phyloP scores from a whole-genome alignment of 1,140 invertebrate species.

The Asbolus verrucosus region DNA sequence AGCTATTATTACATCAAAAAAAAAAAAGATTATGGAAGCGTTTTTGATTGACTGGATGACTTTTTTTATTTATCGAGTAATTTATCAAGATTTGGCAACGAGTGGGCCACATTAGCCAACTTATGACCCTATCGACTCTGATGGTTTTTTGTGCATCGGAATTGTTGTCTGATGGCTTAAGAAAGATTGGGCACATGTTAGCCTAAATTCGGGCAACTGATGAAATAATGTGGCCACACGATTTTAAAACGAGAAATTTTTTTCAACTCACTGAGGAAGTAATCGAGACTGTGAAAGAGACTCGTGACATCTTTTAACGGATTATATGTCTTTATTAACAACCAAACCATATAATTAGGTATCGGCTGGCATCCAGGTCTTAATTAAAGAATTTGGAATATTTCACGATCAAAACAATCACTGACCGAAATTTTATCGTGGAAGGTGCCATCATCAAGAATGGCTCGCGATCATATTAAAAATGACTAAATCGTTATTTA shows the following conservation, averaged over 20 bases:
- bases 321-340: too few species aligned
- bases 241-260: too few species aligned
- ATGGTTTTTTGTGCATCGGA: neutral
- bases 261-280: too few species aligned
- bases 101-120: neutral
- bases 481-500: too few species aligned
- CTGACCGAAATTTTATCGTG: too few species aligned
- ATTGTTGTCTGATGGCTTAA: neutral
- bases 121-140: neutral
- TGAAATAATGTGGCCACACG: too few species aligned
- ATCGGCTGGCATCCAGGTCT: too few species aligned
- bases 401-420: too few species aligned
- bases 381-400: too few species aligned
- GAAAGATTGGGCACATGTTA: neutral
- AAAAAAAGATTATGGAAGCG: constrained; percentile 17
- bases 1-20: constrained; percentile 19
- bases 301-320: too few species aligned
- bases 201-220: too few species aligned
- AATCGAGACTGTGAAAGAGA: too few species aligned
- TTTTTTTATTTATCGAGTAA: neutral
- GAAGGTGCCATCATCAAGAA: constrained; percentile 1
- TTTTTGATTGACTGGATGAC: constrained; percentile 13
- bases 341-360: neutral
- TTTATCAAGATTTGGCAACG: neutral
- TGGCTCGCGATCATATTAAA: constrained; percentile 19